These are phyloP conservation scores for Neotragus pygmaeus DNA, from an alignment of 2,113 vertebrate genomes.

Conservation along the genomic window DNA sequence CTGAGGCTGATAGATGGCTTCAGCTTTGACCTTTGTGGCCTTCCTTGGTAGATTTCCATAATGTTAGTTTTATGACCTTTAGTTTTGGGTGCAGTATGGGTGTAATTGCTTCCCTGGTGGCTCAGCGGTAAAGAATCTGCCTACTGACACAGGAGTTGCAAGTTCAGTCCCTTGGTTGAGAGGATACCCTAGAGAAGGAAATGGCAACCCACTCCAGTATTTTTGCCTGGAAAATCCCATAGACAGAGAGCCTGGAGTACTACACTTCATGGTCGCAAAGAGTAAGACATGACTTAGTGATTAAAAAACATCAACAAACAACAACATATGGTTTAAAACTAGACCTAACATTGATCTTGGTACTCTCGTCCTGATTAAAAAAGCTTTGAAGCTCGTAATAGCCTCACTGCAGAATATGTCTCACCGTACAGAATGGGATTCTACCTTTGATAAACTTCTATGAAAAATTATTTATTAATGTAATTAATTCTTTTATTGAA, in stretches of 20 bases:
- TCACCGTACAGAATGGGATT: background rate
- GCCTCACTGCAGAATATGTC: background rate
- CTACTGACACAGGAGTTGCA: background rate
- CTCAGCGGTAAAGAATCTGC: background rate
- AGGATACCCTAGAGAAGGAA: background rate
- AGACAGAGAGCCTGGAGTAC: background rate
- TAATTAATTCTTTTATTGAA: background rate
- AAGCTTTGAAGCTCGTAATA: background rate
- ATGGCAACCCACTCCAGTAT: background rate
- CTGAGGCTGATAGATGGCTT: background rate
- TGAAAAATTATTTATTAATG: background rate
- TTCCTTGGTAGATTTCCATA: background rate
- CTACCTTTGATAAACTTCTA: background rate
- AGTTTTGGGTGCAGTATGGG: background rate
- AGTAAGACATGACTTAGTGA: background rate
- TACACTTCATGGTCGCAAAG: background rate
- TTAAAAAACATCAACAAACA: background rate
- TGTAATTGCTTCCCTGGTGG: background rate
- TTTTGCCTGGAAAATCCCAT: background rate
- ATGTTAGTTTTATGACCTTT: slow-evolving; percentile 33
- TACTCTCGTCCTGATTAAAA: background rate
- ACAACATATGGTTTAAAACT: background rate
- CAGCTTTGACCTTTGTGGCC: background rate
- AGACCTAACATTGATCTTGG: background rate
- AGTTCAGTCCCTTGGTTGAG: background rate